Evolutionary conservation across 2,797 vertebrate species (phyloP).

Genomic region (Sebastes itinus): DNA sequence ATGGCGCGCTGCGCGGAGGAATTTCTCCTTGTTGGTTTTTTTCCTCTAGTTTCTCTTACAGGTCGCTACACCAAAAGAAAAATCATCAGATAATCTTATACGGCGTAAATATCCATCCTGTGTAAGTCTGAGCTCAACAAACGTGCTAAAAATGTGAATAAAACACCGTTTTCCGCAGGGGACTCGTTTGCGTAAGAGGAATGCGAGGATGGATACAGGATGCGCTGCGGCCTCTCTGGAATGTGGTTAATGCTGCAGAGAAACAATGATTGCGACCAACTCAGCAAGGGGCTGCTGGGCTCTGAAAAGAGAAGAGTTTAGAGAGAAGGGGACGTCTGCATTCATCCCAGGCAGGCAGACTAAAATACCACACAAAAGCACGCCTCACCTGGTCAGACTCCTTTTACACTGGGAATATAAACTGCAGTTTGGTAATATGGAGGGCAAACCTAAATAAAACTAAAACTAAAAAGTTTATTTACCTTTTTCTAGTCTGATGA

Average conservation of each 20-base stretch:
- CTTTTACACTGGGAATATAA: slow-evolving; percentile 35
- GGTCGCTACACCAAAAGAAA: not conserved
- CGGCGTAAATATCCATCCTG: not conserved
- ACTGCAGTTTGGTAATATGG: slow-evolving; percentile 4
- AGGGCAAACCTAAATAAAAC: slow-evolving; percentile 10
- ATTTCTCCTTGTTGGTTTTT: slow-evolving; percentile 84
- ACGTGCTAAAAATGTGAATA: not conserved
- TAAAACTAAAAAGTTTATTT: not conserved
- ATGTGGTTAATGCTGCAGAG: slow-evolving; percentile 92
- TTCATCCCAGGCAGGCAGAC: slow-evolving; percentile 66
- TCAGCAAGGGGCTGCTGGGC: slow-evolving; percentile 84
- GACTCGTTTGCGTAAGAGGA: slow-evolving; percentile 88
- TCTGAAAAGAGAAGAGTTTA: slow-evolving; percentile 75
- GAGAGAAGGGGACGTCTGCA: slow-evolving; percentile 75
- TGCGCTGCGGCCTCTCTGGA: slow-evolving; percentile 92
- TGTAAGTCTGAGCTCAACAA: not conserved
- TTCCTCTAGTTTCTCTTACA: slow-evolving; percentile 36
- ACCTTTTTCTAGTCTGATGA: not conserved
- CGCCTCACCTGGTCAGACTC: slow-evolving; percentile 74
- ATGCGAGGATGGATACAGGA: slow-evolving; percentile 92
- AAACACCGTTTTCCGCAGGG: slow-evolving; percentile 56
- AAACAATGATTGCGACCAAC: slow-evolving; percentile 90
- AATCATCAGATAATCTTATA: slow-evolving; percentile 24
- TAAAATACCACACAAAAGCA: slow-evolving; percentile 68
- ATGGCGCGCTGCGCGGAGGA: slow-evolving; percentile 95